Conservation (phyloP, 2,113 vertebrate genomes). For the Columbina picui region DNA sequence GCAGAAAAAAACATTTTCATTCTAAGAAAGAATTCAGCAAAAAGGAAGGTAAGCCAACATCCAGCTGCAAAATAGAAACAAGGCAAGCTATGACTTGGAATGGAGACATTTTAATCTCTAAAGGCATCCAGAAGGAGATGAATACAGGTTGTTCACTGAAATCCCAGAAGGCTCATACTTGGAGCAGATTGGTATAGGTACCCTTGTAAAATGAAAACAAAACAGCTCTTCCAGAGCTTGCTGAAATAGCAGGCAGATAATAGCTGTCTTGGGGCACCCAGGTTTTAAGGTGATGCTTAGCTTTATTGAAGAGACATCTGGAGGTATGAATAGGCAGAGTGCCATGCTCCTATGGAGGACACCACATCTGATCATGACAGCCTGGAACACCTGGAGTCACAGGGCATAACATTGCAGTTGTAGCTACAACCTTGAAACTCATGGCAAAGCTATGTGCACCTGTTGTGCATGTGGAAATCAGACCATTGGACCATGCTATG, state of each 20-base stretch:
- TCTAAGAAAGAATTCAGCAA: not conserved
- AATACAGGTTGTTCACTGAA: not conserved
- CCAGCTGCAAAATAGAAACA: not conserved
- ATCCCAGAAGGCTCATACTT: not conserved
- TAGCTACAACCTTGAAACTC: not conserved
- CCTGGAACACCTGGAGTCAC: not conserved
- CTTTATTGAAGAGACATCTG: not conserved
- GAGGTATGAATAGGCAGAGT: not conserved
- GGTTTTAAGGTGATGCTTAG: not conserved
- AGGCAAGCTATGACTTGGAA: not conserved
- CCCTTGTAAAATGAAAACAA: not conserved
- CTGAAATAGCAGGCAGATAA: not conserved
- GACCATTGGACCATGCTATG: not conserved
- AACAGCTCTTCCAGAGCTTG: not conserved
- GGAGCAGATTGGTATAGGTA: not conserved
- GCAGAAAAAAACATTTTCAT: not conserved
- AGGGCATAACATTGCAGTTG: not conserved
- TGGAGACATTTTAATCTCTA: not conserved
- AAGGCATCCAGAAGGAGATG: not conserved
- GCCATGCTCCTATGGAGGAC: not conserved
- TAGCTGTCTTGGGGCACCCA: not conserved
- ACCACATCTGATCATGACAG: not conserved
- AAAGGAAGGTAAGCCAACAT: not conserved
- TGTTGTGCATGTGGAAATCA: not conserved
- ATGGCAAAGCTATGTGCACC: not conserved